Conservation (phyloP, 2,797 vertebrate genomes). For the Gadopsis marmoratus region DNA sequence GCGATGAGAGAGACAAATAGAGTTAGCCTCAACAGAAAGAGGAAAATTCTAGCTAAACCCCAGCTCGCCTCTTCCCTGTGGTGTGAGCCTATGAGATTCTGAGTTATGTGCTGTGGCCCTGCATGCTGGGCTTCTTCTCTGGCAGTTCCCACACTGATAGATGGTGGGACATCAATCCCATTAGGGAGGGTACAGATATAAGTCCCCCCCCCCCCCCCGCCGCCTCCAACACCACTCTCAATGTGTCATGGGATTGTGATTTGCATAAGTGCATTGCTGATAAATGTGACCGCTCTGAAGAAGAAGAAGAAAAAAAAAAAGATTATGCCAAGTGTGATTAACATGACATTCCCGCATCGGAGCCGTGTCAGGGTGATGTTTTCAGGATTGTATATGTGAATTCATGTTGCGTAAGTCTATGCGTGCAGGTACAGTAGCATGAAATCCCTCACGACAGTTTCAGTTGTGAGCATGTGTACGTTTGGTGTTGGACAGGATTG, state of each 20-base stretch:
- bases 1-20: constrained; percentile 51
- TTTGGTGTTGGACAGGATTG: constrained; percentile 9
- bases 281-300: constrained; percentile 56
- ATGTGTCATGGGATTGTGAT: constrained; percentile 75
- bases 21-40: constrained; percentile 62
- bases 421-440: constrained; percentile 8
- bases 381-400: constrained; percentile 43
- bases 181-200: constrained; percentile 70
- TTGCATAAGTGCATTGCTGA: constrained; percentile 79
- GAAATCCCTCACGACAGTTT: not conserved
- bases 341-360: constrained; percentile 40
- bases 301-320: constrained; percentile 27
- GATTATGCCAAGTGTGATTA: constrained; percentile 65
- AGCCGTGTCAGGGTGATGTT: constrained; percentile 23
- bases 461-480: constrained; percentile 20
- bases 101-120: constrained; percentile 57
- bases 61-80: constrained; percentile 27
- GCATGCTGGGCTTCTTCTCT: constrained; percentile 56
- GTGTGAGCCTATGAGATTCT: constrained; percentile 29
- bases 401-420: not conserved
- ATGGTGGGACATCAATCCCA: constrained; percentile 80
- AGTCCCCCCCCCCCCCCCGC: not conserved
- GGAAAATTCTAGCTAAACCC: constrained; percentile 53
- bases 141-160: constrained; percentile 73
- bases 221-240: constrained; percentile 44